A percentile compares a stretch with the other conserved stretches of the same genome.
Evolutionary conservation across 1,140 invertebrate genomes (phyloP).

Genomic region (Nymphalis io): DNA sequence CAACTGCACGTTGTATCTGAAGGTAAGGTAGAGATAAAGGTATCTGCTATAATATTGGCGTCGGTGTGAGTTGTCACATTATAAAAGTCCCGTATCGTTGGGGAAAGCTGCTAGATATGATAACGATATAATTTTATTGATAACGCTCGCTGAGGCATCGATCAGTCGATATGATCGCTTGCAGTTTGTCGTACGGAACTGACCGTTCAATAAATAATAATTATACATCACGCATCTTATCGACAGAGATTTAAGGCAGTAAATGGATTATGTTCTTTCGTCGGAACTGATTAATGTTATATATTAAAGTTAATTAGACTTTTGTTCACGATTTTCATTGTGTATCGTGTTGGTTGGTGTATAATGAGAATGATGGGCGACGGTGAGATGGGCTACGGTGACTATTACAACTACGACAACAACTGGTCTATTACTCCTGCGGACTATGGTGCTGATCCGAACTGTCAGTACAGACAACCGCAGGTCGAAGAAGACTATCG

Average conservation of each 20-base stretch:
- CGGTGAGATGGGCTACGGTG: slow-evolving; percentile 73
- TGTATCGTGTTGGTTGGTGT: slow-evolving; percentile 40
- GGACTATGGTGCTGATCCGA: slow-evolving; percentile 81
- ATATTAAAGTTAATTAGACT: slow-evolving; percentile 23
- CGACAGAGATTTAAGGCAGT: slow-evolving; percentile 40
- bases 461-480: slow-evolving; percentile 69
- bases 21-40: slow-evolving; percentile 53
- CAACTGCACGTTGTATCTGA: slow-evolving; percentile 53
- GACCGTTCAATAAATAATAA: slow-evolving; percentile 29
- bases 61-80: slow-evolving; percentile 51
- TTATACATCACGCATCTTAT: slow-evolving; percentile 35
- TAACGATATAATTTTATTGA: slow-evolving; percentile 78
- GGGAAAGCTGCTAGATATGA: slow-evolving; percentile 80
- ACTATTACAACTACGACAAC: slow-evolving; percentile 84
- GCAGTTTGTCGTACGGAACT: slow-evolving; percentile 46
- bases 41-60: slow-evolving; percentile 59
- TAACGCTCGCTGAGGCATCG: slow-evolving; percentile 70
- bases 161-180: slow-evolving; percentile 69
- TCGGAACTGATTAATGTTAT: slow-evolving; percentile 24
- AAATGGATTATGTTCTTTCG: slow-evolving; percentile 30
- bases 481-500: slow-evolving; percentile 81
- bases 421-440: slow-evolving; percentile 86
- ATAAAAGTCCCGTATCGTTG: slow-evolving; percentile 75
- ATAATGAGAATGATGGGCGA: slow-evolving; percentile 80
- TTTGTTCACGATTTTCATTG: neutral